Evolutionary conservation across 1,140 invertebrate species (phyloP), one percentile per base, ranked within the genome.

Genomic region (Penaeus chinensis): DNA sequence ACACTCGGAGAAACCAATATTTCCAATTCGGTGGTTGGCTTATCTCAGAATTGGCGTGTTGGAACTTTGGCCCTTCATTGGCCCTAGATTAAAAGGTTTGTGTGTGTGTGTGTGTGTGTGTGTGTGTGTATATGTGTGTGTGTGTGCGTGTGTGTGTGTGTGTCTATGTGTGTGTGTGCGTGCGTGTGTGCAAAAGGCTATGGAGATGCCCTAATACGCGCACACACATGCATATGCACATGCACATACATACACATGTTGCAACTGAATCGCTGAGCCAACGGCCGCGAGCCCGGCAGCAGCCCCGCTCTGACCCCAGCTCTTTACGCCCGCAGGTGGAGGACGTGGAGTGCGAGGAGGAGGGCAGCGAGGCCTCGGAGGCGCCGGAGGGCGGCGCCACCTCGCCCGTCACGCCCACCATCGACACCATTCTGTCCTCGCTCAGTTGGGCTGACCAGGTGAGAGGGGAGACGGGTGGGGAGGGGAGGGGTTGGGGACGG

Each of bases 361-460:
- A 87, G 62, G 85, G 85, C n/a, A 82, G 85, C 76, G 85, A 87
- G 71, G 78, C 60, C 16, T 87, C 78, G 19, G 85, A 82, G 32
- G 54, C 85, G 37, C 60, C 65, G 4, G 85, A 79, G 4, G 85
- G 85, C 66, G 61, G 85, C 47, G 78, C 85, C 32, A 60, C 61
- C 19, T 87, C 85, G 37, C 85, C 85, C 20, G 20, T 87, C 24
- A 82, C 85, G 4, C 85, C 80, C 37, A 78, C 85, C 42, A 82
- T 74, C 63, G 85, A 87, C 47, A 76, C 20, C 18, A 47, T 87
- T 20, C 24, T 82, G 66, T 81, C 85, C 47, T 24, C 85, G 16
- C 54, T 87, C 3, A 87, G 85, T 60, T 87, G 85, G 85, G 85
- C 85, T 11, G 85, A 87, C 54, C 85, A 87, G 65, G 85, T 87